Evolutionary conservation across 2,888 invertebrate species (phyloP), one percentile per base, ranked within the genome.

Genomic region (Orthonychiurus folsomi): DNA sequence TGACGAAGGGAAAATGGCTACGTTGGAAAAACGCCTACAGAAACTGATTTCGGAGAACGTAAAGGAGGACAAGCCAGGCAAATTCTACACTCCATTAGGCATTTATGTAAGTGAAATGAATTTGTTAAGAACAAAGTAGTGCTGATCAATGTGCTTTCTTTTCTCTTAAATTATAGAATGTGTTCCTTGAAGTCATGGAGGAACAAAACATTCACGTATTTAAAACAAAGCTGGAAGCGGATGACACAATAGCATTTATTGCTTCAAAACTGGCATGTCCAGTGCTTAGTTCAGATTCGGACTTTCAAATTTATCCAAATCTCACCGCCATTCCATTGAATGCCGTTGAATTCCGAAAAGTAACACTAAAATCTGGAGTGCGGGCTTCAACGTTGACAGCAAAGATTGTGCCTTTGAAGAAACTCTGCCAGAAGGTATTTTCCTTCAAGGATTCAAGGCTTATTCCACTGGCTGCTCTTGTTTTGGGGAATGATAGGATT

Each of bases 401-500:
- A 21, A 66, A 61, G 27, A 24, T 48, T 27, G 57, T 68, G 12
- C 59, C 63, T 1, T 28, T 71, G 2, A 50, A 24, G 9, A 57
- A 63, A 15, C 37, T 70, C 5, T 67, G 67, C 52, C 28, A 63
- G n/a, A 57, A 65, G 23, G 66, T 70, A 61, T 69, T 69, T 50
- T 60, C 66, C 0, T 37, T 70, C 1, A 59, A 60, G 28, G 81
- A 85, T 65, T 81, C 82, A 68, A 81, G 83, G 20, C 78, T 87
- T 66, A 75, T 95, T 57, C 91, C 93, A 0, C 75, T 95, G 24
- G 80, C 92, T 66, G 89, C 91, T 0, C 86, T 88, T 1, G 75
- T 94, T 47, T 78, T 93, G 5, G 95, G 94, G 1, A 95, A 95
- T 79, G 95, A 95, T 78, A 93, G 88, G 77, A 85, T 93, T 9